Base-by-base conservation (phyloP, 2,797 vertebrate genomes). In the Aeoliscus strigatus region DNA sequence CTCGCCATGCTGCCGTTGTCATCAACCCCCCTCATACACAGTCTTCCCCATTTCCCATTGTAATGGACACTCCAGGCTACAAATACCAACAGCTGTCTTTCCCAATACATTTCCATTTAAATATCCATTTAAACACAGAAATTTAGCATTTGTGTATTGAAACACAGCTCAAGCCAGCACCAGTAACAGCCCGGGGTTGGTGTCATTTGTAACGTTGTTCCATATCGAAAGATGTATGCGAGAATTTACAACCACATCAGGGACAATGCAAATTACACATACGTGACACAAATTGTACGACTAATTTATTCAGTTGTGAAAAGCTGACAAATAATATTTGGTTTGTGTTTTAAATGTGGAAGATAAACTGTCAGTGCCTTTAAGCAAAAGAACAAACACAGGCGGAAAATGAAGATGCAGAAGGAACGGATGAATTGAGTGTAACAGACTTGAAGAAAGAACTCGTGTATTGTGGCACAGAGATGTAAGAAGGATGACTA, bases 1-100 rank as follows among this genome's bases (percentile, higher is more conserved):
- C 89, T 91, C 83, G 88, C 91, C 89, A 89, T 91, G 90, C 91
- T 87, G 80, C 80, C 79, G 86, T 88, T 88, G 90, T 86, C 85
- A 90, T 89, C 62, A 32, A 30, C 51, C 40, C 41, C 53, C 18
- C 17, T 39, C 56, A 41, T 18, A 72, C 63, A 61, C 72, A 64
- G 66, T 49, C 65, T 53, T 63, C 66, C 73, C 67, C 86, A 91
- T 94, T 96, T 93, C 88, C 90, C 90, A 90, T 91, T 91, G 88
- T 91, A 91, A 90, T 91, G 88, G 89, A 87, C 86, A 87, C 79
- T 86, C 89, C 87, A 87, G 87, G 88, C 87, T 79, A 90, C 86
- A 66, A 81, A 89, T 84, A 84, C 85, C 81, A 82, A 77, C 83
- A 85, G 77, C 83, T 82, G 82, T 82, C 77, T 76, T 76, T 70